A percentile compares a stretch with the other conserved stretches of the same genome.
These are phyloP conservation scores for Podarcis siculus DNA, from an alignment of 2,797 vertebrate genomes.

Conservation along the genomic window DNA sequence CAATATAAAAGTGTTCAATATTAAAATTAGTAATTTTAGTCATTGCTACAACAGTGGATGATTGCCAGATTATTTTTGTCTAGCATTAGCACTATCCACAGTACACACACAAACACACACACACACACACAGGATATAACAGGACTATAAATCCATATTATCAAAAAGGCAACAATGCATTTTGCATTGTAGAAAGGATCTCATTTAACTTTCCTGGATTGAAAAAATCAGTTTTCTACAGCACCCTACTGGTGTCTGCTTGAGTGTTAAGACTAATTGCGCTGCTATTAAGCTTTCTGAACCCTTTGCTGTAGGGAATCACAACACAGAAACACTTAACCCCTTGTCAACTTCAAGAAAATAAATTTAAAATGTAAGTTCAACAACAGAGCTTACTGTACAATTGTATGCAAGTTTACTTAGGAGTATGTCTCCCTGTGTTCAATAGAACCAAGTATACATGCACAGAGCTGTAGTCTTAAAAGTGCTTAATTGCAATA, in stretches of 20 bases:
- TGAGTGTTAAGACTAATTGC: slow-evolving; percentile 37
- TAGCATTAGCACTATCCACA: not conserved
- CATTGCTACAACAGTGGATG: not conserved
- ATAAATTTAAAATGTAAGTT: not conserved
- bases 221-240: not conserved
- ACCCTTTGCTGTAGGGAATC: slow-evolving; percentile 14
- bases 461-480: not conserved
- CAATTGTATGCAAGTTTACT: not conserved
- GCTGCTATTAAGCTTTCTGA: not conserved
- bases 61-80: not conserved
- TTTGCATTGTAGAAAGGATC: not conserved
- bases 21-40: not conserved
- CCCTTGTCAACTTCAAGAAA: no score
- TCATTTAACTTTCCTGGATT: not conserved
- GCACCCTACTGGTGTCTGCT: not conserved
- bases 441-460: not conserved
- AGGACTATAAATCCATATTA: not conserved
- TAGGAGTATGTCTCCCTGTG: no score
- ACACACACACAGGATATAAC: not conserved
- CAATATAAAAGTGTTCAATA: not conserved
- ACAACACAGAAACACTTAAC: not conserved
- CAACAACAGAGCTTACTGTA: no score
- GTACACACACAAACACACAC: not conserved
- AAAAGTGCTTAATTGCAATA: not conserved
- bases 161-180: not conserved